Evolutionary conservation across 1,140 invertebrate species (phyloP), one percentile per base, ranked within the genome.

Genomic region (Sycophila sp.): DNA sequence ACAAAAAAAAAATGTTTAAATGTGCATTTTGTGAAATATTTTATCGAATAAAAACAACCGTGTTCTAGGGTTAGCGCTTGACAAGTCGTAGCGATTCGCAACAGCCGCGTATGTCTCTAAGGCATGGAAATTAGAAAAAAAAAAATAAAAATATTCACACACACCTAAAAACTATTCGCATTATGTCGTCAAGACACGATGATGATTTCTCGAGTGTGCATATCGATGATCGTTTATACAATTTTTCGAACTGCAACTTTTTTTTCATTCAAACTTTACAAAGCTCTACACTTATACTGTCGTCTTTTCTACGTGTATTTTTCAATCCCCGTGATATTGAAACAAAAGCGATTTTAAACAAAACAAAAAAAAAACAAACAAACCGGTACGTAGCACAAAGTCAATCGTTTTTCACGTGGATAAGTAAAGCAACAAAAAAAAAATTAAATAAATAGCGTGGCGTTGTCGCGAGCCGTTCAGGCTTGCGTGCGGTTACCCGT

Each of bases 21-120:
- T 55, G 45, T 69, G 34, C 19, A 62, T 53, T 59, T 62, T 62
- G 67, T 69, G 67, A 53, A 40, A 69, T 59, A 24, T 38, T 38
- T 60, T 69, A 36, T 32, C 36, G 36, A 26, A 51, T 51, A 51
- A 24, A 1, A 51, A 53, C n/a, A 42, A 51, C 19, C 56, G 19
- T 40, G 30, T 69, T 24, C 17, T 63, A 63, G 17, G 19, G 0
- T 51, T 53, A 40, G 24, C 55, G 38, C 26, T 63, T 63, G 10
- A 10, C 2, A 45, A 55, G 30, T 56, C 3, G 13, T 10, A 26
- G 19, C 36, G 40, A 47, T 63, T 53, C 13, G 51, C 17, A n/a
- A 30, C 15, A 53, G 49, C 49, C 28, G 38, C 13, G n/a, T 58
- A 45, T n/a, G n/a, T n/a, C n/a, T n/a, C n/a, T n/a, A n/a, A n/a